Percentiles rank a stretch among this genome's conserved stretches.
Evolutionary conservation across 2,797 vertebrate species (phyloP).

Genomic region (Nothura maculosa): DNA sequence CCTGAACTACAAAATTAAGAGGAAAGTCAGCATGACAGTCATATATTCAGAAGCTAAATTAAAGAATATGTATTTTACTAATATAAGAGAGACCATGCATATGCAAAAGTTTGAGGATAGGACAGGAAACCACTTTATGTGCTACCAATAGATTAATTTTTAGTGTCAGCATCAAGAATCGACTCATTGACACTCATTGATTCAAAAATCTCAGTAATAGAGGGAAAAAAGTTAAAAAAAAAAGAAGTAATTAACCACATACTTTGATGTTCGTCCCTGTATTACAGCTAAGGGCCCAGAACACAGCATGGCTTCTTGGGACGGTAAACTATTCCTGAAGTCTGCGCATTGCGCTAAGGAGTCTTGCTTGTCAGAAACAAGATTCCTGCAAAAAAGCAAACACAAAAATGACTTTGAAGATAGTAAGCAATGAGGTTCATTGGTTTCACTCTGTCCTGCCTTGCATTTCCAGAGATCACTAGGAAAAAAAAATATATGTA

Average conservation of each 20-base stretch:
- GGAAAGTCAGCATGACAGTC: background rate
- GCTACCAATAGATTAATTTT: background rate
- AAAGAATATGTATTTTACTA: background rate
- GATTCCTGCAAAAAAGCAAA: conserved; percentile 85
- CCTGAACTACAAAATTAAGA: conserved; percentile 86
- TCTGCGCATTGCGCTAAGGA: conserved; percentile 94
- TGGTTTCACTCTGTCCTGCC: background rate
- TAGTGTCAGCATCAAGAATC: background rate
- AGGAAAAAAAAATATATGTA: no score
- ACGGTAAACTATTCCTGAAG: conserved; percentile 92
- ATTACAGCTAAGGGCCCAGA: conserved; percentile 94
- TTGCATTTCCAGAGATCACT: background rate
- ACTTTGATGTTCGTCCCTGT: conserved; percentile 95
- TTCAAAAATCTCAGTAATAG: background rate
- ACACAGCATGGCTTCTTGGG: conserved; percentile 90
- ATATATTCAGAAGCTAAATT: background rate
- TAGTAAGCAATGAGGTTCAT: background rate
- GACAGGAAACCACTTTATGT: background rate
- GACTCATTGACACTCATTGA: background rate
- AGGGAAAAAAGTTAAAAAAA: background rate
- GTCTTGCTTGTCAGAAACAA: conserved; percentile 95
- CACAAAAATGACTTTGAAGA: background rate
- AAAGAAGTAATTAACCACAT: conserved; percentile 20
- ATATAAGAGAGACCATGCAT: background rate
- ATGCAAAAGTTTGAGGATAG: background rate